phyloP scores from a whole-genome alignment of 2,888 invertebrate genomes.

The Diarsia brunnea region DNA sequence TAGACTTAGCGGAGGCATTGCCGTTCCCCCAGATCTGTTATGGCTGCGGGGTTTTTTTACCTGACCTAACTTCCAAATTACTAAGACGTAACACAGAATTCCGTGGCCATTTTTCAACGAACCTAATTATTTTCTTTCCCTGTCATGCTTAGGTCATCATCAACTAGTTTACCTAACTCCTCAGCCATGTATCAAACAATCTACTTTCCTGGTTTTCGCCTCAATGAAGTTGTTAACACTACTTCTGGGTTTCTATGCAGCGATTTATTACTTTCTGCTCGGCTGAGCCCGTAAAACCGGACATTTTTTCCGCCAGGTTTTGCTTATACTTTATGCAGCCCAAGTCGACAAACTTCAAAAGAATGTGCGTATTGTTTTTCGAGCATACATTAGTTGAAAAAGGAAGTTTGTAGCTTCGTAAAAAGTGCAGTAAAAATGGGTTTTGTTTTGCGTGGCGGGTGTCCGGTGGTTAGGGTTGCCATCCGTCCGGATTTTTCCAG shows the following conservation, averaged over 20 bases:
- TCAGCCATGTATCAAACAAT: background rate
- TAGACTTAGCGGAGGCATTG: too few species aligned
- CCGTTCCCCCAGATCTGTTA: too few species aligned
- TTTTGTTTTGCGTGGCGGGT: slow-evolving; percentile 52
- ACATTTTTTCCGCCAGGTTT: slow-evolving; percentile 42
- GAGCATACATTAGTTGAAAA: slow-evolving; percentile 41
- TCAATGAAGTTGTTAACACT: slow-evolving; percentile 38
- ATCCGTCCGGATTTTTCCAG: background rate
- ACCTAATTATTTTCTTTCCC: background rate
- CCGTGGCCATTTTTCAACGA: too few species aligned
- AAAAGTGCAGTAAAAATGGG: slow-evolving; percentile 56
- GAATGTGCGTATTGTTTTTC: slow-evolving; percentile 42
- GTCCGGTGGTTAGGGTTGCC: slow-evolving; percentile 20
- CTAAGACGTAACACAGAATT: background rate
- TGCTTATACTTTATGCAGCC: slow-evolving; percentile 13
- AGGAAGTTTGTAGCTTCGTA: slow-evolving; percentile 42
- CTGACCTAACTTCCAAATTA: background rate
- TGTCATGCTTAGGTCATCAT: slow-evolving; percentile 6
- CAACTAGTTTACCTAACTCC: background rate
- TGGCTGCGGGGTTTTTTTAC: accelerated
- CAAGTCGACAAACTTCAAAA: slow-evolving; percentile 26
- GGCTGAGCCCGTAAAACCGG: slow-evolving; percentile 13
- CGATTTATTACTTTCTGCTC: slow-evolving; percentile 50
- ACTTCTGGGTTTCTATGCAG: slow-evolving; percentile 45
- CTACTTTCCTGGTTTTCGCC: slow-evolving; percentile 40